Percentiles rank a stretch among this genome's conserved stretches.
These are phyloP conservation scores for Oryzaephilus surinamensis DNA, from an alignment of 1,140 invertebrate genomes.

Conservation along the genomic window DNA sequence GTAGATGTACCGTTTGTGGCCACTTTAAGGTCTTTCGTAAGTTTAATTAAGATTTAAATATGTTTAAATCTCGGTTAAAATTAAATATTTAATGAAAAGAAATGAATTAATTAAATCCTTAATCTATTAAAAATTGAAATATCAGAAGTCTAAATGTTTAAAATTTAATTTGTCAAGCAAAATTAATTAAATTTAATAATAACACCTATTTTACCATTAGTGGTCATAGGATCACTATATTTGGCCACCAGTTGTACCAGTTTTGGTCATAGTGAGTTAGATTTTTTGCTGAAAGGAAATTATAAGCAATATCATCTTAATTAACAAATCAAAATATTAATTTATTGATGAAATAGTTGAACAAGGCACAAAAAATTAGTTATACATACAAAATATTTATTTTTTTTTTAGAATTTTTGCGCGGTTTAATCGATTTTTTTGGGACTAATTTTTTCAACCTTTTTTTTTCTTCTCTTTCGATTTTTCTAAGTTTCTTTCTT, in stretches of 20 bases:
- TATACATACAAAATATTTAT: neutral
- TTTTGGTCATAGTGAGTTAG: slow-evolving; percentile 1
- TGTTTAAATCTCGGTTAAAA: too few species aligned
- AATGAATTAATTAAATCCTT: neutral
- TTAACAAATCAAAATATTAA: slow-evolving; percentile 4
- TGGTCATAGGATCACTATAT: slow-evolving; percentile 2
- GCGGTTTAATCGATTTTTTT: slow-evolving; percentile 1
- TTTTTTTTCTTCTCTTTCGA: slow-evolving; percentile 5
- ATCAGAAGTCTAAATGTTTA: neutral
- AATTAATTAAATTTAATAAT: neutral
- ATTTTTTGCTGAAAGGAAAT: neutral
- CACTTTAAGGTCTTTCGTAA: slow-evolving; percentile 2
- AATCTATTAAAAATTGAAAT: neutral
- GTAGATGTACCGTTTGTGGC: slow-evolving; percentile 13
- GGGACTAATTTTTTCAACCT: neutral
- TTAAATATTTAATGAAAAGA: neutral
- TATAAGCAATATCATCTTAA: neutral
- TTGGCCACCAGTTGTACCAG: neutral
- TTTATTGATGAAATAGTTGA: neutral
- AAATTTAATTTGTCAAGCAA: neutral
- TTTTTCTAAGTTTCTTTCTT: slow-evolving; percentile 13
- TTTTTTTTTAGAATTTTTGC: slow-evolving; percentile 4
- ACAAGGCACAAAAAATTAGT: neutral
- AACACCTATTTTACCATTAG: slow-evolving; percentile 1
- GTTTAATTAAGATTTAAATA: neutral